Evolutionary conservation across 2,113 vertebrate genomes (phyloP), one percentile per base, ranked within the genome.

Genomic region (Arvicanthis niloticus): DNA sequence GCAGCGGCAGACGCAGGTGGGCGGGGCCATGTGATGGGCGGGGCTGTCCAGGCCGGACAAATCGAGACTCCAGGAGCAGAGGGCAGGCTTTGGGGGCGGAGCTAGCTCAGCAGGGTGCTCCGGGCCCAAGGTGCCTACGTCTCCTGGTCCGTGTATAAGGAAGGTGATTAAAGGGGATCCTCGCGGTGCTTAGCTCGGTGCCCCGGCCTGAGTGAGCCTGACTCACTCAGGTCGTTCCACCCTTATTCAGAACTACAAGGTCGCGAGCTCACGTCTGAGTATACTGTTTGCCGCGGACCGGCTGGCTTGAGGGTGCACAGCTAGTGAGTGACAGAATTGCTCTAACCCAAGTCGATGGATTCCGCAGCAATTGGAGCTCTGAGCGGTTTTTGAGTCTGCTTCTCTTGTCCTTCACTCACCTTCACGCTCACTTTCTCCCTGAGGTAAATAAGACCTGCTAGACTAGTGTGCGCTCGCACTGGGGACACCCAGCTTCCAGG

Each of bases 1-100:
- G 81, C 89, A 80, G 17, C 7, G 9, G 84, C 73, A 0, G 89
- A 70, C 15, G 24, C 75, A 3, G 40, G 34, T 92, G 95, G 97
- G 96, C 58, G 94, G 86, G 87, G 80, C 95, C 17, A 7, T 10
- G 0, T 0, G 24, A 37, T 89, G 82, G 97, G 94, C 70, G 95
- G 91, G 82, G 76, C 96, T 40, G 0, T 2, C 62, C 5, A 0
- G 34, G 9, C 1, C 12, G 4, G 86, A 73, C 96, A 96, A 97
- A 96, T 97, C 90, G 34, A 65, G 3, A 60, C 76, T 24, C 88
- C 2, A 31, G 80, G 67, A n/a, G 6, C n/a, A 9, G 78, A 62
- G 80, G 93, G 91, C 48, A 70, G 80, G 80, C 34, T 65, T 6
- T 34, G 42, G 13, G 0, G 29, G 29, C 29, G 0, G 1, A 45